phyloP scores from a whole-genome alignment of 1,140 invertebrate species.

The Panonychus citri region DNA sequence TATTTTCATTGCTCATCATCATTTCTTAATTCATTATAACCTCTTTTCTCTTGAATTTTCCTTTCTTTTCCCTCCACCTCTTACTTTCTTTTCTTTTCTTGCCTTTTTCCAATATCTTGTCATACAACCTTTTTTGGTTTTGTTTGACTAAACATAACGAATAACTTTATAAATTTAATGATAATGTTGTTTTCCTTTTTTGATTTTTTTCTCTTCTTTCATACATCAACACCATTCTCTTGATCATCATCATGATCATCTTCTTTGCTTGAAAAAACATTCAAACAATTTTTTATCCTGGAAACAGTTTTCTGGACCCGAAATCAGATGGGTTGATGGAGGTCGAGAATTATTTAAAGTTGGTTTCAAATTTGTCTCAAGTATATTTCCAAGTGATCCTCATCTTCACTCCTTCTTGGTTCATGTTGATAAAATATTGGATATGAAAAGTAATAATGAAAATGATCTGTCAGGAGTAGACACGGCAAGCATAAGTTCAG shows the following conservation, averaged over 20 bases:
- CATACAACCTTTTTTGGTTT: too few species aligned
- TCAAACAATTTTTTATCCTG: too few species aligned
- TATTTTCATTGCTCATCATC: not conserved
- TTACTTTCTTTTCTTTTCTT: too few species aligned
- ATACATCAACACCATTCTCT: too few species aligned
- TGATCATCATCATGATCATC: too few species aligned
- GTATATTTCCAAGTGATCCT: constrained; percentile 42
- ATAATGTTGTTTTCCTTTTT: too few species aligned
- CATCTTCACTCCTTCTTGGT: constrained; percentile 5
- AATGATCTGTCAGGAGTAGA: constrained; percentile 2
- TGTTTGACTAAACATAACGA: too few species aligned
- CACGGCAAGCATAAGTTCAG: not conserved
- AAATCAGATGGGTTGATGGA: constrained; percentile 72
- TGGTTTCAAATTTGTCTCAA: constrained; percentile 56
- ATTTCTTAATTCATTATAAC: not conserved
- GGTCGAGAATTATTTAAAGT: constrained; percentile 63
- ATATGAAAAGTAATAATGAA: constrained; percentile 1
- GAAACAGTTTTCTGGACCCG: constrained; percentile 58
- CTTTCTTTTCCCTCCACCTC: not conserved
- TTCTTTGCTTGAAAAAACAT: constrained; percentile 9
- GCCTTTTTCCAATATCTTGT: too few species aligned
- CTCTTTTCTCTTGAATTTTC: not conserved
- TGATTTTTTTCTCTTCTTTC: too few species aligned
- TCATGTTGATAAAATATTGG: constrained; percentile 6
- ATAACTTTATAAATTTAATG: too few species aligned